Evolutionary conservation across 2,888 invertebrate species (phyloP).

Genomic region (Calameuta pallipes): DNA sequence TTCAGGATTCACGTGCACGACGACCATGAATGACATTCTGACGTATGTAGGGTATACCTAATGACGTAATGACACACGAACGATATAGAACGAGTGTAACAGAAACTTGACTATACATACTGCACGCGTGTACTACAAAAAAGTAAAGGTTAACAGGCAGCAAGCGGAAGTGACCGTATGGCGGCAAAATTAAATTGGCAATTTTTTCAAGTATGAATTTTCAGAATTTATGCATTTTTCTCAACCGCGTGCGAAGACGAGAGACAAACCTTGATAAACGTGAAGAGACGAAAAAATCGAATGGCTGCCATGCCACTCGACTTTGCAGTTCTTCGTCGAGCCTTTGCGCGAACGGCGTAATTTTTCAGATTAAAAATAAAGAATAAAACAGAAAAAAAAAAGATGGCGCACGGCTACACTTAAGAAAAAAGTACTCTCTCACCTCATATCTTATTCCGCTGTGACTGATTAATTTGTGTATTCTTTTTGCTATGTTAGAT

Average conservation of each 20-base stretch:
- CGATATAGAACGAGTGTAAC: not conserved
- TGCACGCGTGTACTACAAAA: not conserved
- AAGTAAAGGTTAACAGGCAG: not conserved
- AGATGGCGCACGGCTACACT: not conserved
- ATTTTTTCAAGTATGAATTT: not conserved
- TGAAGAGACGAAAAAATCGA: not conserved
- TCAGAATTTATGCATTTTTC: not conserved
- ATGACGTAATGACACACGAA: not conserved
- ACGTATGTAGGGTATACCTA: not conserved
- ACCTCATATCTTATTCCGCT: constrained; percentile 32
- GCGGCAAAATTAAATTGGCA: not conserved
- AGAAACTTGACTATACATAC: not conserved
- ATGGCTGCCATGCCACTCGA: not conserved
- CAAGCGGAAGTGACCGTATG: not conserved
- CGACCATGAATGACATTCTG: not conserved
- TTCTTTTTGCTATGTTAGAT: constrained; percentile 73
- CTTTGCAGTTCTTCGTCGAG: not conserved
- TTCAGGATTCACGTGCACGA: not conserved
- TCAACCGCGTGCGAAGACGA: not conserved
- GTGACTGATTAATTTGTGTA: constrained; percentile 62
- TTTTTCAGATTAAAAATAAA: not conserved
- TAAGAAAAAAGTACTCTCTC: constrained; percentile 5
- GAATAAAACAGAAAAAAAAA: constrained; percentile 3
- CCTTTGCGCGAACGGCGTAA: not conserved
- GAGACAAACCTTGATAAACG: not conserved